Conservation (phyloP, 2,113 vertebrate species). For the Cyprinodon variegatus region DNA sequence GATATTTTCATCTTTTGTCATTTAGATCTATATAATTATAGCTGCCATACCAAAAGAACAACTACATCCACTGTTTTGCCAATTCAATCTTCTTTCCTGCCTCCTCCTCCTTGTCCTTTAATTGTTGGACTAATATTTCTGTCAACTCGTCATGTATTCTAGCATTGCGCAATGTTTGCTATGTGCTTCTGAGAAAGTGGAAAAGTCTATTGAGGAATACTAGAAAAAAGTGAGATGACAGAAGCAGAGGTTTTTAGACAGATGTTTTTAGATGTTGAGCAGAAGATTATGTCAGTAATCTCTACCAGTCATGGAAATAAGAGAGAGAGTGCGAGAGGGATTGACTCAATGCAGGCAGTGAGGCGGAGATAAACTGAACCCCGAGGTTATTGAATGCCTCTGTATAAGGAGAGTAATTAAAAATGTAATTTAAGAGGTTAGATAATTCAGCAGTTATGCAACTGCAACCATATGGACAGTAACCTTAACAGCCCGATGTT, state of each 20-base stretch:
- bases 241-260: slow-evolving; percentile 51
- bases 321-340: slow-evolving; percentile 12
- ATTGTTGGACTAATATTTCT: no score
- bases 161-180: background rate
- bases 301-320: slow-evolving; percentile 54
- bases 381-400: slow-evolving; percentile 4
- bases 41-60: background rate
- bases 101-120: no score
- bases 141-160: no score
- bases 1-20: no score
- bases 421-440: slow-evolving; percentile 35
- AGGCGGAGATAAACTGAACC: slow-evolving; percentile 22
- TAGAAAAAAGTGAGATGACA: slow-evolving; percentile 31
- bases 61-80: no score
- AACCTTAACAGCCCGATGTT: background rate
- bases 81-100: no score
- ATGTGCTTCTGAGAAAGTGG: no score
- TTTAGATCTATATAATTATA: no score
- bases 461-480: background rate
- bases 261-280: slow-evolving; percentile 67
- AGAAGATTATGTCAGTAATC: slow-evolving; percentile 75
- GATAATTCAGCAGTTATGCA: slow-evolving; percentile 38
- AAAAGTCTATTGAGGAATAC: background rate
- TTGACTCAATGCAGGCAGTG: slow-evolving; percentile 31
- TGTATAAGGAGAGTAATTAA: slow-evolving; percentile 44